Evolutionary conservation across 53 echinoderm and acorn worm genomes (phyloP).

Genomic region (Crossaster papposus): DNA sequence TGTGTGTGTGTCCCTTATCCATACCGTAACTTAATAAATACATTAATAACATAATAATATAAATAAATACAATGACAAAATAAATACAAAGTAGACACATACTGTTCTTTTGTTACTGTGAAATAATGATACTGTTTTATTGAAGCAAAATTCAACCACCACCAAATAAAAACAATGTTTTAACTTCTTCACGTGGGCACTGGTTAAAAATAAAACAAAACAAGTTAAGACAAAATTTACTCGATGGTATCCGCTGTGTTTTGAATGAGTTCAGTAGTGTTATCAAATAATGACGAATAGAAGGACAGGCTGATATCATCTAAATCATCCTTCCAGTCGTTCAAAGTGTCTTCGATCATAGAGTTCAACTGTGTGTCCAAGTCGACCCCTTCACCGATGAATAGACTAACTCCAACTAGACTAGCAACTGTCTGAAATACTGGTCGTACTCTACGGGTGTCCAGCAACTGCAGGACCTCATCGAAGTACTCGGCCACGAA

Average conservation of each 20-base stretch:
- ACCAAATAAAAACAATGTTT: not conserved
- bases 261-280: constrained; percentile 6
- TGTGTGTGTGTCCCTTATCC: not conserved
- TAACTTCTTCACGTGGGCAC: no score
- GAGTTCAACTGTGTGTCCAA: not conserved
- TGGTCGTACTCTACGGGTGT: no score
- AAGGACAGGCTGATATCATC: constrained; percentile 4
- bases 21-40: no score
- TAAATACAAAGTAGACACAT: not conserved
- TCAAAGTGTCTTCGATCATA: constrained; percentile 16
- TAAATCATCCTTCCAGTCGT: not conserved
- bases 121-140: not conserved
- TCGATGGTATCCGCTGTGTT: not conserved
- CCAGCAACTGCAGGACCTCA: no score
- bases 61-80: no score
- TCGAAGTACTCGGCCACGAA: no score
- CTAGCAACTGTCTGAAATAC: not conserved
- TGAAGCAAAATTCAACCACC: not conserved
- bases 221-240: not conserved
- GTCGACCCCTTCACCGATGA: not conserved
- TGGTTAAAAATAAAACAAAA: not conserved
- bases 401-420: not conserved
- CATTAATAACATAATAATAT: no score
- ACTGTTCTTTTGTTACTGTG: not conserved
- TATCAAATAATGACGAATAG: not conserved